phyloP scores from a whole-genome alignment of 2,113 vertebrate species.

The Chamaea fasciata region DNA sequence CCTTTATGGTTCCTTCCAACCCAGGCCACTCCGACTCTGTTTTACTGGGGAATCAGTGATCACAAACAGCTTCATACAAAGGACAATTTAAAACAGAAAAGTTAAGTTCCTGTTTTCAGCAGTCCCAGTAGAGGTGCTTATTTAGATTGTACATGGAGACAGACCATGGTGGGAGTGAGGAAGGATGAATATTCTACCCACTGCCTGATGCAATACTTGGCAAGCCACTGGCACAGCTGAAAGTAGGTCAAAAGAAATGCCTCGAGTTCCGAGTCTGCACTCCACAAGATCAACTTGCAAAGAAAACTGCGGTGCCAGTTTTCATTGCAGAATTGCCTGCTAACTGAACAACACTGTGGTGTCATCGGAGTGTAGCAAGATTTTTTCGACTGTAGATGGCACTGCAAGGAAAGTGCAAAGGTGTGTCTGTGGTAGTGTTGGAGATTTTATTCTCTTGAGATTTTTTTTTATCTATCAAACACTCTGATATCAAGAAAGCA shows the following conservation, averaged over 20 bases:
- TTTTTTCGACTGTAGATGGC: slow-evolving; percentile 18
- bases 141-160: not conserved
- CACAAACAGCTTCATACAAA: not conserved
- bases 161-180: not conserved
- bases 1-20: not conserved
- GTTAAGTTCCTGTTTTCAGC: not conserved
- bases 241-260: not conserved
- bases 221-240: not conserved
- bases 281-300: not conserved
- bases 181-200: not conserved
- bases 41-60: not conserved
- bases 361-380: not conserved
- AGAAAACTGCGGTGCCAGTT: not conserved
- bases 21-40: rapidly evolving
- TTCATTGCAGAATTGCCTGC: not conserved
- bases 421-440: too few relatives aligned
- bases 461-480: not conserved
- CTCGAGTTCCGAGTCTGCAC: not conserved
- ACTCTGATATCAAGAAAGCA: not conserved
- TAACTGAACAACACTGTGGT: not conserved
- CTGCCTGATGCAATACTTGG: not conserved
- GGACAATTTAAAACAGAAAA: not conserved
- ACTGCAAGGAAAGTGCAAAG: not conserved
- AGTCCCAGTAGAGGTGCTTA: not conserved
- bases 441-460: not conserved